Evolutionary conservation across 2,113 vertebrate genomes (phyloP), one percentile per base, ranked within the genome.

Genomic region (Paedocypris sp.): DNA sequence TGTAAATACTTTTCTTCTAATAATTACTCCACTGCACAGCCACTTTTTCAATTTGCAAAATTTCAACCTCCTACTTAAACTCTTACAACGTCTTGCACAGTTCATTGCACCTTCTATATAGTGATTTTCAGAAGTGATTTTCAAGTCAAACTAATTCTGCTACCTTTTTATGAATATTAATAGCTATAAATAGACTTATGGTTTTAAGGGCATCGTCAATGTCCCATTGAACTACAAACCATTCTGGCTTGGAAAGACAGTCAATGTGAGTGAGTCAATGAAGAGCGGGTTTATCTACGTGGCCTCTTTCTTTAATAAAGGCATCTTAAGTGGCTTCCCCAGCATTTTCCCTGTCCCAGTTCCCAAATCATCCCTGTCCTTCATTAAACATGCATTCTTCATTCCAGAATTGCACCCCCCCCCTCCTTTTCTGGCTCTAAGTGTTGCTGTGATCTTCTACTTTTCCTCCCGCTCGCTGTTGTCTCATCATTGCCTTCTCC

Each of bases 401-500:
- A n/a, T n/a, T n/a, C n/a, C n/a, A n/a, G n/a, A n/a, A n/a, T n/a
- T 59, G 57, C 39, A 42, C 70, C 60, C 35, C 35, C 35, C 47
- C 23, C 48, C 18, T 38, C 48, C 35, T 69, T 53, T 69, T 45
- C 64, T 70, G 64, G 63, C 69, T 62, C 65, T 64, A 60, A 73
- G 46, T 73, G 69, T 62, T 60, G 54, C 69, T 70, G 42, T 71
- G 60, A 72, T 73, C 54, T 62, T 53, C 13, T 50, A 47, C 43
- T 73, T 79, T 75, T n/a, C 28, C 36, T 42, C 62, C 52, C 15
- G 1, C 12, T 60, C 28, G 8, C 64, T 32, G 41, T 41, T 62
- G 23, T 66, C 41, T 66, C 33, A 29, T 43, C 20, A 35, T 61
- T 63, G 48, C 35, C 19, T 16, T 64, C 35, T 60, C 52, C 29